Conservation (phyloP, 37 sponge, comb jelly and placozoan genomes). For the Beroe forskalii region DNA sequence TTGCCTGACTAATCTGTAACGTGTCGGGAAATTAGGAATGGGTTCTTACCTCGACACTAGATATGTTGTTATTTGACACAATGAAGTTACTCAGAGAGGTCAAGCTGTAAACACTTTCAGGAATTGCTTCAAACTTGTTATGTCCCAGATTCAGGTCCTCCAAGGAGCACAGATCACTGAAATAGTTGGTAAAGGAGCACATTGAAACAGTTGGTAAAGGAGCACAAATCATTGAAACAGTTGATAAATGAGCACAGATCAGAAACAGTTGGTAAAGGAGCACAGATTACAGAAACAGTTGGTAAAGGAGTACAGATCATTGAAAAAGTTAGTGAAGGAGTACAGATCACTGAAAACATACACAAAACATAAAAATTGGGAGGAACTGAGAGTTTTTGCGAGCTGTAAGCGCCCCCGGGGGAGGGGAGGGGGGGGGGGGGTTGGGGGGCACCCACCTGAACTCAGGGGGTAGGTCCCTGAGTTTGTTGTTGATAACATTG, state of each 20-base stretch:
- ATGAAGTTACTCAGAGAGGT: not conserved
- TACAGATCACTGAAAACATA: too few species aligned
- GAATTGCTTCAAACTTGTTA: conserved; percentile 16
- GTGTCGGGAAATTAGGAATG: too few species aligned
- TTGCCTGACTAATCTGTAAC: too few species aligned
- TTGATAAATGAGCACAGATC: too few species aligned
- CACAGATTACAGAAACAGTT: not conserved
- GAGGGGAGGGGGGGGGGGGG: too few species aligned
- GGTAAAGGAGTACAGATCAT: not conserved
- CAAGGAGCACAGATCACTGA: not conserved
- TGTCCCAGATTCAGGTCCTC: conserved; percentile 51
- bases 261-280: too few species aligned
- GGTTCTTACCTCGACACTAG: conserved; percentile 44
- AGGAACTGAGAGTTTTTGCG: too few species aligned
- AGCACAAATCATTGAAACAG: too few species aligned
- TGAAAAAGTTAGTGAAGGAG: not conserved
- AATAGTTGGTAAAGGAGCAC: too few species aligned
- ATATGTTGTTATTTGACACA: conserved; percentile 49
- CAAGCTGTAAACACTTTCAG: conserved; percentile 22
- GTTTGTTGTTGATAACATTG: conserved; percentile 24
- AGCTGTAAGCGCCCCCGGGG: too few species aligned
- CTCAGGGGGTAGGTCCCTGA: conserved; percentile 36
- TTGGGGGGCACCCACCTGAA: conserved; percentile 5
- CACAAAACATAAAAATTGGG: too few species aligned
- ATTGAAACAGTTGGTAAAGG: too few species aligned